Conservation (phyloP, 2,113 vertebrate species). For the Bombycilla garrulus region DNA sequence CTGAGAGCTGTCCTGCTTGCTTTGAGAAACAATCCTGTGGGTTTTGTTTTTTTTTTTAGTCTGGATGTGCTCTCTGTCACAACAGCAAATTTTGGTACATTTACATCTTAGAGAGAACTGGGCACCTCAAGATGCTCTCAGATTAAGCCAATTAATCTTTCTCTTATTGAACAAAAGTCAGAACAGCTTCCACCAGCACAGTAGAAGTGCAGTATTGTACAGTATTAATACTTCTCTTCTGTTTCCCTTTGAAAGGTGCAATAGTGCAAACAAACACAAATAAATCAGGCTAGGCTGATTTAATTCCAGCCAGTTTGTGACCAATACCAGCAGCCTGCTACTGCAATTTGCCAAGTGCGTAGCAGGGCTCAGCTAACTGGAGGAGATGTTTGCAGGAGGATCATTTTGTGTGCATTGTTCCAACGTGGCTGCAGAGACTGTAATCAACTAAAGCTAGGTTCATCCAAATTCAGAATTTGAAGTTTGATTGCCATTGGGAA, state of each 20-base stretch:
- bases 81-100: not conserved
- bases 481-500: conserved; percentile 11
- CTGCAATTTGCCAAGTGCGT: not conserved
- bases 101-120: not conserved
- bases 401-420: not conserved
- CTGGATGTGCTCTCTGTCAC: not conserved
- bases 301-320: not conserved
- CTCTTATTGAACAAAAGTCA: not conserved
- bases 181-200: not conserved
- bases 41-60: not conserved
- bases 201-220: not conserved
- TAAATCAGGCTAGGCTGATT: not conserved
- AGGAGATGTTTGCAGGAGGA: conserved; percentile 16
- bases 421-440: not conserved
- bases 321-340: not conserved
- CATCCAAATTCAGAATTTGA: not conserved
- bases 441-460: not conserved
- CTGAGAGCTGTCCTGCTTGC: not conserved
- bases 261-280: not conserved
- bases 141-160: not conserved
- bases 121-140: not conserved
- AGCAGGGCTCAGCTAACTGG: not conserved
- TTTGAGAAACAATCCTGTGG: not conserved
- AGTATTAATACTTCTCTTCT: not conserved
- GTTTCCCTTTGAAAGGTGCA: not conserved